Percentiles rank a stretch among this genome's conserved stretches.
Conservation (phyloP, 2,113 vertebrate genomes). For the Herpailurus yagouaroundi region DNA sequence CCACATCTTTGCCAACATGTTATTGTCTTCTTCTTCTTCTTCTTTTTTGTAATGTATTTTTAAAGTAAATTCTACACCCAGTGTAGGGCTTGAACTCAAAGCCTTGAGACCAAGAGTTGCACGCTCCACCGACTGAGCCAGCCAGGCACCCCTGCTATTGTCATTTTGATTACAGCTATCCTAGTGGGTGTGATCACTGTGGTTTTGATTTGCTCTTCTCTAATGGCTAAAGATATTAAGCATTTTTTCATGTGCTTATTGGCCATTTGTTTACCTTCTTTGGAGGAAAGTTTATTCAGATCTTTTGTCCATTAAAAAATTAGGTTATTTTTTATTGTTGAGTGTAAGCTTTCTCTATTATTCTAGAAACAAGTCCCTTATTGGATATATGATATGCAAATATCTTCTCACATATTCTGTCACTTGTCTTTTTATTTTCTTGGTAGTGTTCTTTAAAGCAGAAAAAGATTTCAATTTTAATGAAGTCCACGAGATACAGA, state of each 20-base stretch:
- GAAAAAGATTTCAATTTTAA: constrained; percentile 32
- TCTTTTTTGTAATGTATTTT: background rate
- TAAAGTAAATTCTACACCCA: background rate
- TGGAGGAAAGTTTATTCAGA: background rate
- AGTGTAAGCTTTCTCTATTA: background rate
- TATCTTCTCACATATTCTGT: background rate
- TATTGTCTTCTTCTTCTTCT: background rate
- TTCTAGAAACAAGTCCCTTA: background rate
- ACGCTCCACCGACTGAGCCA: background rate
- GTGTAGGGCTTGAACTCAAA: background rate
- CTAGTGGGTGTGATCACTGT: background rate
- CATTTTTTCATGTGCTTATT: background rate
- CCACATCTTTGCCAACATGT: background rate
- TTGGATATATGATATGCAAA: background rate
- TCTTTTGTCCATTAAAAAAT: background rate
- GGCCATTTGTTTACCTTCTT: background rate
- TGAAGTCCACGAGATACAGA: background rate
- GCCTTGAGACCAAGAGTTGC: background rate
- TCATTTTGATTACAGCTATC: background rate
- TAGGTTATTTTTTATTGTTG: constrained; percentile 15
- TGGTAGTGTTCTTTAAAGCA: background rate
- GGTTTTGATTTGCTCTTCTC: background rate
- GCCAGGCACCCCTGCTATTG: background rate
- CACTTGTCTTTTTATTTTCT: background rate
- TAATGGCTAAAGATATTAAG: background rate